Evolutionary conservation across 2,888 invertebrate species (phyloP).

Genomic region (Drosophila falleni): DNA sequence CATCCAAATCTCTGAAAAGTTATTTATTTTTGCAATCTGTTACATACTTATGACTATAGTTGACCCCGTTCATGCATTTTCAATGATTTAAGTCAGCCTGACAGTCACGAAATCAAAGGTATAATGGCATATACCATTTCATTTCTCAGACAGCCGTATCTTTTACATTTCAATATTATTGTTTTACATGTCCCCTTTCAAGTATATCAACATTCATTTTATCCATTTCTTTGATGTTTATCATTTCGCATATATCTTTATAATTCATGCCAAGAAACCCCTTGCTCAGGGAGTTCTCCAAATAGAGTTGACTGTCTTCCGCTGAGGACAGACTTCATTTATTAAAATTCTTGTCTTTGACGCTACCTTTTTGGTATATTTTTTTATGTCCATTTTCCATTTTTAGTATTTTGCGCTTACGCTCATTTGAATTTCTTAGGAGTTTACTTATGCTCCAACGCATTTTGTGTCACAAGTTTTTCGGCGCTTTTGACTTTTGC

Average conservation of each 20-base stretch:
- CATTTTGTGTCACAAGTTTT: slow-evolving; percentile 77
- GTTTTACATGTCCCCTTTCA: slow-evolving; percentile 1
- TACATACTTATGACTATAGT: not conserved
- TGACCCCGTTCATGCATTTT: not conserved
- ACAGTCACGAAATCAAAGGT: slow-evolving; percentile 20
- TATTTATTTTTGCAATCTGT: not conserved
- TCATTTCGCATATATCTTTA: slow-evolving; percentile 18
- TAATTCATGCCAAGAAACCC: slow-evolving; percentile 14
- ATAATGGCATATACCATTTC: not conserved
- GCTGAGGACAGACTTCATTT: slow-evolving; percentile 63
- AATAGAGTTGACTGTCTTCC: slow-evolving; percentile 5
- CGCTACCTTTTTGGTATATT: slow-evolving; percentile 22
- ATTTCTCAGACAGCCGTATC: slow-evolving; percentile 3
- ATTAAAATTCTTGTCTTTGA: slow-evolving; percentile 64
- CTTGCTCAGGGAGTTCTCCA: slow-evolving; percentile 30
- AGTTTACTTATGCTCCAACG: slow-evolving; percentile 75
- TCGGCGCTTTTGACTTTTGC: slow-evolving; percentile 77
- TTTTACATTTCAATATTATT: slow-evolving; percentile 24
- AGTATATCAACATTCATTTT: slow-evolving; percentile 21
- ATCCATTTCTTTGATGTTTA: slow-evolving; percentile 43
- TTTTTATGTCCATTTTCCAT: slow-evolving; percentile 17
- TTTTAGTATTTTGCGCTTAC: slow-evolving; percentile 63
- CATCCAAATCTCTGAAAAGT: not conserved
- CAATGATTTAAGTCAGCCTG: not conserved
- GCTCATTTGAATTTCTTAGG: slow-evolving; percentile 78